Evolutionary conservation across 2,797 vertebrate genomes (phyloP).

Genomic region (Erpetoichthys calabaricus): DNA sequence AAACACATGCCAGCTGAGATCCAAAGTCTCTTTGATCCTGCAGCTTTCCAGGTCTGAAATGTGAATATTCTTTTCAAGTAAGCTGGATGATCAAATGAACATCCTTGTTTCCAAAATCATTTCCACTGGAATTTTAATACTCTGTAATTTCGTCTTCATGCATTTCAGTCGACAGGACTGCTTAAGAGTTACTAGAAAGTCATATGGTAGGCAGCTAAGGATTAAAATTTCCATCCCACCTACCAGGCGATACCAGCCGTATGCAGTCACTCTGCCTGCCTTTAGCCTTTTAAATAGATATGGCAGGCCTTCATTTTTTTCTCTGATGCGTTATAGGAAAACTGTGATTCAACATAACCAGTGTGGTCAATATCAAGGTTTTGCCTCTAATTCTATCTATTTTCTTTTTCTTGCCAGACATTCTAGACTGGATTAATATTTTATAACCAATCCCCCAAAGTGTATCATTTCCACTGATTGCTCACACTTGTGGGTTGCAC

Average conservation of each 20-base stretch:
- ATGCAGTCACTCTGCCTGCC: conserved; percentile 26
- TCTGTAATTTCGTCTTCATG: conserved; percentile 13
- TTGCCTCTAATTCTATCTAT: conserved; percentile 36
- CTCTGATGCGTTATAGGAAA: conserved; percentile 41
- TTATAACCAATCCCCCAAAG: conserved; percentile 54
- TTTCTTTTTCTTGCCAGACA: conserved; percentile 34
- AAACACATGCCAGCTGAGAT: too few relatives aligned
- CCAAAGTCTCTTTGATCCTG: too few relatives aligned
- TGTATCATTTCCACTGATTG: conserved; percentile 56
- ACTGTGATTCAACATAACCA: conserved; percentile 37
- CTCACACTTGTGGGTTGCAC: conserved; percentile 51
- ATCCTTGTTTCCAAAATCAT: conserved; percentile 9
- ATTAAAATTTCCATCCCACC: conserved; percentile 36
- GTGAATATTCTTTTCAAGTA: neutral
- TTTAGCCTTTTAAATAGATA: conserved; percentile 55
- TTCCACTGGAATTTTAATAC: conserved; percentile 14
- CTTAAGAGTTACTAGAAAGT: conserved; percentile 30
- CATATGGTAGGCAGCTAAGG: conserved; percentile 14
- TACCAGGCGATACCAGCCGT: conserved; percentile 22
- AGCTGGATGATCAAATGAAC: conserved; percentile 12
- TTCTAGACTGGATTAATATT: conserved; percentile 47
- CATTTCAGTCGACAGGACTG: conserved; percentile 11
- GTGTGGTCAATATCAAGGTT: conserved; percentile 48
- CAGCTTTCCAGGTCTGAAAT: neutral
- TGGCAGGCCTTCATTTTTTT: conserved; percentile 44